Conservation (phyloP, 2,113 vertebrate genomes). For the Anoura caudifer region DNA sequence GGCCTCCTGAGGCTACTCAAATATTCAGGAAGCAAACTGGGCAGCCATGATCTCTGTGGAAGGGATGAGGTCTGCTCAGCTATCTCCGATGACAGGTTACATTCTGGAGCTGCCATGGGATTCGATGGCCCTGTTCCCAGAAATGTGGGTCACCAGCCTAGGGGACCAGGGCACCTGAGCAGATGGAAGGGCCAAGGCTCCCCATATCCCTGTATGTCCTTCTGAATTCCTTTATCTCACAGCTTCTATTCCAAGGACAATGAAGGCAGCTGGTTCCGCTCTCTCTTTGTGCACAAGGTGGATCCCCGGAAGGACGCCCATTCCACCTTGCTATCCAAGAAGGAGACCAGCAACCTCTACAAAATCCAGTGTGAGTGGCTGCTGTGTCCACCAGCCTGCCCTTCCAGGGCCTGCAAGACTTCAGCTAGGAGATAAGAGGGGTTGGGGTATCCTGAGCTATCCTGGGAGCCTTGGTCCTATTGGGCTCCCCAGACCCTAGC, state of each 20-base stretch:
- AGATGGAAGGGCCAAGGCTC: not conserved
- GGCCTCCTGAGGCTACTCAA: not conserved
- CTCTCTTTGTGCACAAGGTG: constrained; percentile 93
- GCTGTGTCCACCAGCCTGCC: rapidly evolving
- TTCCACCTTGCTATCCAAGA: constrained; percentile 96
- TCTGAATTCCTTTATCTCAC: constrained; percentile 21
- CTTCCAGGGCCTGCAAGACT: not conserved
- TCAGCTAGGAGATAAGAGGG: not conserved
- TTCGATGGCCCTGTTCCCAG: not conserved
- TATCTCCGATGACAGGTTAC: not conserved
- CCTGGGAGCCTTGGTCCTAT: not conserved
- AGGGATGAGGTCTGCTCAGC: not conserved
- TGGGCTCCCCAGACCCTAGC: no score
- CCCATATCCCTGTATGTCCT: not conserved
- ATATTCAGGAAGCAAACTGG: not conserved
- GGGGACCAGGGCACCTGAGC: not conserved
- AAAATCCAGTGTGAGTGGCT: constrained; percentile 93
- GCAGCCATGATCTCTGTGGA: not conserved
- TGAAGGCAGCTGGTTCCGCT: constrained; percentile 93
- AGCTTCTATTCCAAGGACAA: constrained; percentile 87
- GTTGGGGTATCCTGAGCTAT: not conserved
- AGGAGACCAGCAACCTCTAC: constrained; percentile 95
- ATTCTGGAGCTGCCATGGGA: not conserved
- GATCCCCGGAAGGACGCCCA: constrained; percentile 96
- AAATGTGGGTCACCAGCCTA: not conserved